Conservation (phyloP, 1,140 invertebrate species). For the Octopus bimaculoides region DNA sequence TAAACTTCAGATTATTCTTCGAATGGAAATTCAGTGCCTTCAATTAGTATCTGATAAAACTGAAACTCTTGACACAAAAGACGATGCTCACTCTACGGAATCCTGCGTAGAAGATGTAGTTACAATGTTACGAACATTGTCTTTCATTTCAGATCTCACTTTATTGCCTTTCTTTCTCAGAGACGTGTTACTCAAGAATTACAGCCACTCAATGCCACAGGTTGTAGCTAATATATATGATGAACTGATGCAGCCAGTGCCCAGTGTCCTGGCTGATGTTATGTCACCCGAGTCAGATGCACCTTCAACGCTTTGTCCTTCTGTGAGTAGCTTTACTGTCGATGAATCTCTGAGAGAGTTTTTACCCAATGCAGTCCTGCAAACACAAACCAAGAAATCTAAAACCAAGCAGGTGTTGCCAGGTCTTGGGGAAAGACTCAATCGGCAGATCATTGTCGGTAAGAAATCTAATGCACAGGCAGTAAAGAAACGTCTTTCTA, state of each 20-base stretch:
- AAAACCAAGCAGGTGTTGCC: background rate
- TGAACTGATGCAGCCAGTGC: background rate
- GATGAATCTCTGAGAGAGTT: background rate
- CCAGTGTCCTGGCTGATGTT: background rate
- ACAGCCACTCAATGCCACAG: background rate
- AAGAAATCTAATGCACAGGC: background rate
- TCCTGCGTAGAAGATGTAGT: constrained; percentile 23
- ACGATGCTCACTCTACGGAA: background rate
- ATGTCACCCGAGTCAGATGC: background rate
- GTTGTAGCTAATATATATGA: background rate
- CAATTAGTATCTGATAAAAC: no score
- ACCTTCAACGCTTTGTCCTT: background rate
- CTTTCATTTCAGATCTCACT: constrained; percentile 36
- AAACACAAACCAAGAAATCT: background rate
- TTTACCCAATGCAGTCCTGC: background rate
- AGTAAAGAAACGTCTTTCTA: background rate
- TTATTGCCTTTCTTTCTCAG: constrained; percentile 35
- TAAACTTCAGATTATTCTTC: background rate
- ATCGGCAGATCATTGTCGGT: background rate
- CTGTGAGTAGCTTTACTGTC: background rate
- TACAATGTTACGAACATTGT: constrained; percentile 27
- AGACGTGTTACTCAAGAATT: background rate
- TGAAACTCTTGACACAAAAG: no score
- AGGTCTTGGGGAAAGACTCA: background rate
- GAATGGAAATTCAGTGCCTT: background rate